Evolutionary conservation across 2,888 invertebrate species (phyloP).

Genomic region (Neoascia interrupta): DNA sequence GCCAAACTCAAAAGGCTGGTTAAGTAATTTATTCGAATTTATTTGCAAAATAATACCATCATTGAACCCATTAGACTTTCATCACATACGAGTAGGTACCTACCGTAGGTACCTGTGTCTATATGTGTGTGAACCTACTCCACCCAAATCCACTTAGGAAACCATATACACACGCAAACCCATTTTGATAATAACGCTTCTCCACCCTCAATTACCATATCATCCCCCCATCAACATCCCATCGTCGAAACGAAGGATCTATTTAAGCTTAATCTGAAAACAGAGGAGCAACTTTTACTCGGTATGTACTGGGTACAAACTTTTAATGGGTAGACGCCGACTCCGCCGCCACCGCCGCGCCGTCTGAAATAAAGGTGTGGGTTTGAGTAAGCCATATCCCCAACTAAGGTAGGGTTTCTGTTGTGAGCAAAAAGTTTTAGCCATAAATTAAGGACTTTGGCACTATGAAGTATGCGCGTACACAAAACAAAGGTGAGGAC

Average conservation of each 20-base stretch:
- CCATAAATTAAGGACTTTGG: conserved; percentile 60
- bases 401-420: conserved; percentile 11
- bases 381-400: conserved; percentile 14
- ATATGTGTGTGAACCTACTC: background rate
- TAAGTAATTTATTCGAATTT: conserved; percentile 67
- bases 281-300: conserved; percentile 52
- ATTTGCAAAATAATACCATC: conserved; percentile 56
- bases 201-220: conserved; percentile 60
- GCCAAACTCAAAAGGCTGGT: conserved; percentile 41
- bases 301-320: conserved; percentile 47
- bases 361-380: too few species aligned
- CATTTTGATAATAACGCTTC: conserved; percentile 54
- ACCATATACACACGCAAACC: conserved; percentile 11
- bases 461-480: too few species aligned
- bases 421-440: conserved; percentile 36
- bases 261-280: conserved; percentile 57
- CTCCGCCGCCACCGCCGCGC: too few species aligned
- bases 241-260: conserved; percentile 38
- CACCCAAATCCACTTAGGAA: conserved; percentile 36
- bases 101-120: background rate
- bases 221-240: conserved; percentile 16
- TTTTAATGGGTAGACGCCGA: conserved; percentile 50
- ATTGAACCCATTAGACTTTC: conserved; percentile 54
- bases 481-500: conserved; percentile 15
- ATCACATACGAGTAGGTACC: conserved; percentile 31